Evolutionary conservation across 2,888 invertebrate genomes (phyloP).

Genomic region (Ypsolopha sequella): DNA sequence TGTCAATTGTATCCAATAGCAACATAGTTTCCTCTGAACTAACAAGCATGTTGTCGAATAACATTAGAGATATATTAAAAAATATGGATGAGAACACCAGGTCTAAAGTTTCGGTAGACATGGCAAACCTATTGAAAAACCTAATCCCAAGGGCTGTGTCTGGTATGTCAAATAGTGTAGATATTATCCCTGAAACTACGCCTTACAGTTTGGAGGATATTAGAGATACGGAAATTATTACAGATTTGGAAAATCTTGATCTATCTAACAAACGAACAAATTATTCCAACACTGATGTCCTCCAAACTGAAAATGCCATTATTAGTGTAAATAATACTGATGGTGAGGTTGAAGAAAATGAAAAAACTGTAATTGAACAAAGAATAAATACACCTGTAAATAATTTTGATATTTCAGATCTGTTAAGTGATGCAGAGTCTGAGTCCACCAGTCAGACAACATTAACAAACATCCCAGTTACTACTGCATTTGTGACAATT

Average conservation of each 20-base stretch:
- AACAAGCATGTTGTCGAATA: constrained; percentile 67
- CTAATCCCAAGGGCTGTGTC: constrained; percentile 61
- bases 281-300: constrained; percentile 11
- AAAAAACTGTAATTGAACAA: background rate
- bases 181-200: constrained; percentile 46
- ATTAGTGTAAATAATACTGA: constrained; percentile 46
- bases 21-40: constrained; percentile 61
- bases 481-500: constrained; percentile 5
- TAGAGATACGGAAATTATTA: constrained; percentile 48
- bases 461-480: constrained; percentile 13
- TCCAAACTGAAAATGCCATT: constrained; percentile 36
- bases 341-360: background rate
- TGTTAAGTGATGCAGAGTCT: constrained; percentile 20
- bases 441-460: constrained; percentile 31
- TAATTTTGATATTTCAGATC: constrained; percentile 25
- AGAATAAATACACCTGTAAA: constrained; percentile 32
- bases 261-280: constrained; percentile 16
- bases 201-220: constrained; percentile 65
- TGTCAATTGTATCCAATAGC: constrained; percentile 61
- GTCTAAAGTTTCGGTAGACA: constrained; percentile 63
- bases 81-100: constrained; percentile 57
- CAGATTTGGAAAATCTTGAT: constrained; percentile 22
- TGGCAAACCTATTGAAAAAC: constrained; percentile 59
- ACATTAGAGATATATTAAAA: constrained; percentile 53
- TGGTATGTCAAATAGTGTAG: constrained; percentile 37